Conservation (phyloP, 2,797 vertebrate genomes). For the Agapornis canus region DNA sequence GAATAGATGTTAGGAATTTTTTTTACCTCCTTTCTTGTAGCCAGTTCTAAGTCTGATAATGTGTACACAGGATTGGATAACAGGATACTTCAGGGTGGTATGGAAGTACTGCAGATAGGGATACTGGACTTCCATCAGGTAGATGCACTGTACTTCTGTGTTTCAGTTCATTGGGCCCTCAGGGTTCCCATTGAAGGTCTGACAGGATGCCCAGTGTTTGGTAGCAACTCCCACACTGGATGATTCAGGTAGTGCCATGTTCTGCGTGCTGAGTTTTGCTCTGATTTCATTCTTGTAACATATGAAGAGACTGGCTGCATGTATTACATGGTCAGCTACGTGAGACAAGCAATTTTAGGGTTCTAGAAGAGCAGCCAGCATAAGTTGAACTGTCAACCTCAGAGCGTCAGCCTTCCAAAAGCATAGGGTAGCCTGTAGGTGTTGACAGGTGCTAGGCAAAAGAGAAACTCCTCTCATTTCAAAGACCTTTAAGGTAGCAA, state of each 20-base stretch:
- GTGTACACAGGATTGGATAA: not conserved
- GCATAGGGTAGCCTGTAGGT: not conserved
- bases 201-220: accelerated
- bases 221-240: not conserved
- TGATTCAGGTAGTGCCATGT: not conserved
- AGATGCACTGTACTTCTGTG: not conserved
- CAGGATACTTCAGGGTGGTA: accelerated
- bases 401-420: not conserved
- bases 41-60: not conserved
- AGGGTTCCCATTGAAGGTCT: not conserved
- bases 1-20: not conserved
- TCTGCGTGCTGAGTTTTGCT: not conserved
- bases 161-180: not conserved
- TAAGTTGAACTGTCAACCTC: not conserved
- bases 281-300: not conserved
- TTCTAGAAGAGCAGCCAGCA: not conserved
- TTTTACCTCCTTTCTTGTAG: not conserved
- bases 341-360: not conserved
- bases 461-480: not conserved
- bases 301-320: accelerated
- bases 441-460: not conserved
- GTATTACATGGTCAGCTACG: not conserved
- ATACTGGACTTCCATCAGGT: not conserved
- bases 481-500: conserved; percentile 10
- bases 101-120: not conserved